Conservation (phyloP, 2,888 invertebrate genomes). For the Tetrapedia diversipes region DNA sequence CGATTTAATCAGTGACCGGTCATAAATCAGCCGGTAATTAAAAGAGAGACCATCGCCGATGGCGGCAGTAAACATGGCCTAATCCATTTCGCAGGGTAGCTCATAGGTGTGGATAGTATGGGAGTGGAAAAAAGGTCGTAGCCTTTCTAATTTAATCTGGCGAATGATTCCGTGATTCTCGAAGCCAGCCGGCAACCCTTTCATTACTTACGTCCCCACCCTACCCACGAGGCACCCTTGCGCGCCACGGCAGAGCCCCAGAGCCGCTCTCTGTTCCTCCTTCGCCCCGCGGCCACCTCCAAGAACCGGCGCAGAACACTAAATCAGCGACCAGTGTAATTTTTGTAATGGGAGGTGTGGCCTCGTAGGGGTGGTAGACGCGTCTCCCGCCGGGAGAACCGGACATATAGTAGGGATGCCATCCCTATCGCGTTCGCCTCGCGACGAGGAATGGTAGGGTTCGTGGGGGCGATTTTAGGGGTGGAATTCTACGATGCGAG, state of each 20-base stretch:
- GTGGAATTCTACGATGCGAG: slow-evolving; percentile 66
- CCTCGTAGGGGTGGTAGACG: slow-evolving; percentile 76
- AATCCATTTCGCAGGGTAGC: slow-evolving; percentile 74
- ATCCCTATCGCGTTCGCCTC: slow-evolving; percentile 62
- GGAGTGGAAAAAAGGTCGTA: slow-evolving; percentile 77
- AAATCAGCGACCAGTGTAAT: slow-evolving; percentile 83
- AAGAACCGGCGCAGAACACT: slow-evolving; percentile 80
- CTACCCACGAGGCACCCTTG: slow-evolving; percentile 50
- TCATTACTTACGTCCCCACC: slow-evolving; percentile 82
- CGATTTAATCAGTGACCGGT: slow-evolving; percentile 59
- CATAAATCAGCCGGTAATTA: slow-evolving; percentile 78
- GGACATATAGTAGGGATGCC: slow-evolving; percentile 70
- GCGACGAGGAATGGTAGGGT: slow-evolving; percentile 63
- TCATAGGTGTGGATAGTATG: slow-evolving; percentile 56
- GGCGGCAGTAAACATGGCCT: slow-evolving; percentile 71
- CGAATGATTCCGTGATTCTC: slow-evolving; percentile 83
- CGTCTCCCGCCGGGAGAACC: slow-evolving; percentile 53
- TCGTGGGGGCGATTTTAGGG: slow-evolving; percentile 64
- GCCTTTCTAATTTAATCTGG: slow-evolving; percentile 83
- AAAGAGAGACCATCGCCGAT: slow-evolving; percentile 72
- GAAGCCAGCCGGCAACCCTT: slow-evolving; percentile 80
- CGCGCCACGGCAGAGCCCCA: slow-evolving; percentile 49
- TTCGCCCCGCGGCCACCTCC: slow-evolving; percentile 55
- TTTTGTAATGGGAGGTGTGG: slow-evolving; percentile 83
- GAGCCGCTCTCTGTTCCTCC: slow-evolving; percentile 43